A percentile compares a stretch with the other conserved stretches of the same genome.
These are phyloP conservation scores for Perizoma flavofasciatum DNA, from an alignment of 2,888 invertebrate species.

Conservation along the genomic window DNA sequence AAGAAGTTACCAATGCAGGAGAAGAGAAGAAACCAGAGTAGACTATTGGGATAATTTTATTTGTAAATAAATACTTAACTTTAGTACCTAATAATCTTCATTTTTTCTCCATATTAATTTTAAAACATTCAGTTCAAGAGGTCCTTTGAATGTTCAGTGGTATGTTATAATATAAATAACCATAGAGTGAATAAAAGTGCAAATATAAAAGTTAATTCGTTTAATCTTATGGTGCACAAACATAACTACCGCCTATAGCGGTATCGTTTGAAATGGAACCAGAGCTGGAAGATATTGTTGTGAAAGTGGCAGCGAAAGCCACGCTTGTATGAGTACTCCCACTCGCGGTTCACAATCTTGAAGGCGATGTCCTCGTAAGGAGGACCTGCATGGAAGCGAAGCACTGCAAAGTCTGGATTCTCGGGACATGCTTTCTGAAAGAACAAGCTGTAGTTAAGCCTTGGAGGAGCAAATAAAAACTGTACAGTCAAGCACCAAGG, in stretches of 20 bases:
- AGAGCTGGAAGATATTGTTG: constrained; percentile 99
- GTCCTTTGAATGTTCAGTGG: constrained; percentile 2
- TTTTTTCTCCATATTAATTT: constrained; percentile 5
- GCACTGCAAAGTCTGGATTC: constrained; percentile 96
- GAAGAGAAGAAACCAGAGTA: constrained; percentile 61
- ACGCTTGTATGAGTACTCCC: constrained; percentile 99
- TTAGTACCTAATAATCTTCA: constrained; percentile 16
- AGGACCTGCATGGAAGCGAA: constrained; percentile 98
- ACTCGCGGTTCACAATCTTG: constrained; percentile 99
- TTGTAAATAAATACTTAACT: constrained; percentile 30
- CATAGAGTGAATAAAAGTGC: constrained; percentile 15
- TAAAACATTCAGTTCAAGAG: too few relatives aligned
- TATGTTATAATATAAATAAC: too few relatives aligned
- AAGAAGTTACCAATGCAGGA: constrained; percentile 83
- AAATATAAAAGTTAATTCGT: constrained; percentile 5
- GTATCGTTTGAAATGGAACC: constrained; percentile 99
- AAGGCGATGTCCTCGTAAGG: constrained; percentile 99
- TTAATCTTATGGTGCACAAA: background rate
- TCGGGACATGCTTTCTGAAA: constrained; percentile 94
- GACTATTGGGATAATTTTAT: constrained; percentile 17
- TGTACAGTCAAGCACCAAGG: too few relatives aligned
- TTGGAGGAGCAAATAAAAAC: too few relatives aligned
- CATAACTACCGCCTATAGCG: constrained; percentile 90
- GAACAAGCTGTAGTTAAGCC: constrained; percentile 5
- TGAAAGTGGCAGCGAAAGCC: constrained; percentile 99